These are phyloP conservation scores for Lottia scabra DNA, from an alignment of 2,888 invertebrate species.

Conservation along the genomic window DNA sequence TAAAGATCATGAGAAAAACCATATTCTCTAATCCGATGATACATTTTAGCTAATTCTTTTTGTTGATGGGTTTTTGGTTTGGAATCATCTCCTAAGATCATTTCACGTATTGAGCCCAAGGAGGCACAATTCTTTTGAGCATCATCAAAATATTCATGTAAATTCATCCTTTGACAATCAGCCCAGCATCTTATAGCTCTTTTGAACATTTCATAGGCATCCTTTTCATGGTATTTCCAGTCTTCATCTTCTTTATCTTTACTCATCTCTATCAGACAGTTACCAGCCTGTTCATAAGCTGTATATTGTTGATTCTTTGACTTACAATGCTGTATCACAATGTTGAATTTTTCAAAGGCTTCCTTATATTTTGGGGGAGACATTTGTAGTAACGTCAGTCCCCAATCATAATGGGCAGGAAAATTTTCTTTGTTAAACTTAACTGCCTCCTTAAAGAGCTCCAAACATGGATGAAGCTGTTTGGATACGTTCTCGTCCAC, in stretches of 20 bases:
- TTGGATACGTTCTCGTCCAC: too few relatives aligned
- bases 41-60: neutral
- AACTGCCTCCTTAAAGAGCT: neutral
- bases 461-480: neutral
- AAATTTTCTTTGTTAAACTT: neutral
- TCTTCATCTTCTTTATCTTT: neutral
- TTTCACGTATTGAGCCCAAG: neutral
- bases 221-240: neutral
- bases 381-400: neutral
- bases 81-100: neutral
- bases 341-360: neutral
- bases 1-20: neutral
- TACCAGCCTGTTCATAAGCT: neutral
- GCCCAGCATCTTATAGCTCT: neutral
- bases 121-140: neutral
- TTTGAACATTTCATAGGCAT: neutral
- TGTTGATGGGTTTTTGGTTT: neutral
- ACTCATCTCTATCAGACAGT: neutral
- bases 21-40: neutral
- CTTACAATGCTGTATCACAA: neutral
- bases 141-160: neutral
- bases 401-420: neutral
- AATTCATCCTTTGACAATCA: neutral
- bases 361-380: neutral
- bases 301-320: neutral